Evolutionary conservation across 2,888 invertebrate species (phyloP), one percentile per base, ranked within the genome.

Genomic region (Agrenia bidenticulata): DNA sequence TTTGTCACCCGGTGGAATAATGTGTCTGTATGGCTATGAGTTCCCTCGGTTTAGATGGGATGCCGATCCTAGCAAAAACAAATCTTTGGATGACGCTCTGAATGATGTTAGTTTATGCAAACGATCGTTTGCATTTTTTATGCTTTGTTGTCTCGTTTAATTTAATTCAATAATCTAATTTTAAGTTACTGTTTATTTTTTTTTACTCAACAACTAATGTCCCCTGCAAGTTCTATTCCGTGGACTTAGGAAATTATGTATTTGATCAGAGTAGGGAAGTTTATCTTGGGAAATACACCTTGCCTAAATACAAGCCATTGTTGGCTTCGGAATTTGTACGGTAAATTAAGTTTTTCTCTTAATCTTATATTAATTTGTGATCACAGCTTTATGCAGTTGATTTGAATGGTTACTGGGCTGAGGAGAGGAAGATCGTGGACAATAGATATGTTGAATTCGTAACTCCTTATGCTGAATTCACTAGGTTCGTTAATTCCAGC

Each of bases 281-380:
- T 1, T 78, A 78, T 62, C 56, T 78, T 37, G 73, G 74, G 24
- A 74, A 72, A 23, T 78, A 78, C 63, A 73, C 61, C 15, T 51
- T 60, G 11, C 60, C 59, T 23, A 69, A 69, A 21, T 69, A 56
- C 45, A 62, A 42, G 17, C 62, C 64, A 23, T 37, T 42, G 37
- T 62, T 64, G 58, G 68, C 62, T 49, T 21, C 62, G 41, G 68
- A 68, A 51, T 58, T 62, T 23, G 23, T 59, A 50, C 61, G 68
- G 68, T 68, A 63, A 68, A 59, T 39, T 17, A 21, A 19, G 17
- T 4, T 41, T 45, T 32, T 41, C 27, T 55, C 15, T 11, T 17
- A 26, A 7, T 19, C 24, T 24, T 54, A 7, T 17, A 21, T 54
- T 4, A 23, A 24, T 51, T 19, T 49, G 21, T 54, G 41, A 11